Evolutionary conservation across 1,140 invertebrate genomes (phyloP), one percentile per base, ranked within the genome.

Genomic region (Heliconius melpomene): DNA sequence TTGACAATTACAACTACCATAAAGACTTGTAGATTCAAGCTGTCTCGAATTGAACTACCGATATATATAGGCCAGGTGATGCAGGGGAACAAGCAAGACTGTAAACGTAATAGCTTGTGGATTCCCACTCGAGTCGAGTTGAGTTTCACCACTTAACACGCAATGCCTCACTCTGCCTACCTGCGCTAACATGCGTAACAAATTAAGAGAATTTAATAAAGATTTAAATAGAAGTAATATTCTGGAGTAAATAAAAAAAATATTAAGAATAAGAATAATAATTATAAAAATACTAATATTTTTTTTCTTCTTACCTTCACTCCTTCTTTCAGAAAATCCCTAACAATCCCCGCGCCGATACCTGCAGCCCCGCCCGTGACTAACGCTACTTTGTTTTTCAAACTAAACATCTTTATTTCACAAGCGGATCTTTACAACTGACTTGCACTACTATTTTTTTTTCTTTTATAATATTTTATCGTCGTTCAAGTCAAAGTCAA

Each of bases 301-400:
- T 11, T 23, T 52, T 20, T 52, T n/a, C n/a, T n/a, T 26, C 23
- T 74, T 81, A 88, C 86, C 87, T 88, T 89, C 1, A 78, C 85
- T 9, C 83, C 84, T 77, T 86, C 83, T n/a, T 85, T 80, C 7
- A 90, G 16, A 18, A 87, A 83, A 20, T 79, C 50, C 54, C 36
- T 79, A 7, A 79, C 85, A 1, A 87, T 74, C 1, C 36, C 79
- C 52, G 85, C 84, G 3, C 88, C 88, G 1, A 90, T 88, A 7
- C 88, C 88, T 26, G 70, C 78, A 3, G 86, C 85, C 0, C 77
- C 89, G 11, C 87, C 89, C 6, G 89, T 89, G 1, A 90, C 80
- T 9, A 89, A 40, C 11, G 83, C 81, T n/a, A 86, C 79, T 82
- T 89, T 86, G 70, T 86, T 79, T 73, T 83, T 83, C 20, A 83